A percentile compares a stretch with the other conserved stretches of the same genome.
Conservation (phyloP, 2,797 vertebrate species). For the Triplophysa yarkandensis region DNA sequence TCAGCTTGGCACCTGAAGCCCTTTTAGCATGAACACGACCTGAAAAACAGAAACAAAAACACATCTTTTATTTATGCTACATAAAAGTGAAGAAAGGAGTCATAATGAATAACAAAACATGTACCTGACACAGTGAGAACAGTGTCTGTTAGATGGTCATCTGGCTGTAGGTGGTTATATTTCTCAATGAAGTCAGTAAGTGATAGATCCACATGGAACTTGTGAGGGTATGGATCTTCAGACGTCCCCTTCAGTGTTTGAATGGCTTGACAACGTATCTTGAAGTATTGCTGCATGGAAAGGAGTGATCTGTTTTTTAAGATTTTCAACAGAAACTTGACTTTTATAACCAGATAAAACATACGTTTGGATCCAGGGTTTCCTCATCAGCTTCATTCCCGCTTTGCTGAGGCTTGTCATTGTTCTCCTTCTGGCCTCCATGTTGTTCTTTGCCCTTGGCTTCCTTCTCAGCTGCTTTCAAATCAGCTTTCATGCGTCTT, state of each 20-base stretch:
- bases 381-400: conserved; percentile 81
- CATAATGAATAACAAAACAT: no score
- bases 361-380: conserved; percentile 91
- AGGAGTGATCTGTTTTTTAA: not conserved
- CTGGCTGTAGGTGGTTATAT: conserved; percentile 85
- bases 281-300: conserved; percentile 90
- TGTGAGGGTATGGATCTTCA: conserved; percentile 96
- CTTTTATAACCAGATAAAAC: conserved; percentile 41
- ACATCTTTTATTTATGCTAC: no score
- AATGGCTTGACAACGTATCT: conserved; percentile 91
- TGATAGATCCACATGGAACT: conserved; percentile 88
- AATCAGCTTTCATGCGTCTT: conserved; percentile 92
- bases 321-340: not conserved
- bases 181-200: conserved; percentile 91
- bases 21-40: conserved; percentile 95
- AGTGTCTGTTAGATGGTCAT: conserved; percentile 85
- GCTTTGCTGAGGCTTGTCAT: conserved; percentile 69
- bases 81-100: no score
- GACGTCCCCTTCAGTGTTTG: conserved; percentile 85
- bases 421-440: conserved; percentile 77
- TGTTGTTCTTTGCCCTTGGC: conserved; percentile 75
- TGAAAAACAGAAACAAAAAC: conserved; percentile 57
- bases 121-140: conserved; percentile 86
- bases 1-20: conserved; percentile 90
- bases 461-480: conserved; percentile 91